Evolutionary conservation across 2,113 vertebrate genomes (phyloP).

Genomic region (Silurus asotus): DNA sequence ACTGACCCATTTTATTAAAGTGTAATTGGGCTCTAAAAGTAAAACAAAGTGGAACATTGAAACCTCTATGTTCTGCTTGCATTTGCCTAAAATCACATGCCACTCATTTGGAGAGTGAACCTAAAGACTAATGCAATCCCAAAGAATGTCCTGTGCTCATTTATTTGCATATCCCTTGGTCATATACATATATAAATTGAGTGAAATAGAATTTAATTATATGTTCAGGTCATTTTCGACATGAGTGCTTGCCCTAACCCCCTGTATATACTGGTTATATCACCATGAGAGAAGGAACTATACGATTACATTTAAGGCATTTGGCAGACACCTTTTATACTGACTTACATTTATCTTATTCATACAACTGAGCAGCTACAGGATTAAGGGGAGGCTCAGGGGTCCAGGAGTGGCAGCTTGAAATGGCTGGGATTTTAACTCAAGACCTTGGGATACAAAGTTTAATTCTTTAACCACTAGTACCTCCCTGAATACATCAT

Average conservation of each 20-base stretch:
- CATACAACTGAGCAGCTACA: too few relatives aligned
- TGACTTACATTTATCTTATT: too few relatives aligned
- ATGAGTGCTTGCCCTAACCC: background rate
- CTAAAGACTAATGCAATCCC: background rate
- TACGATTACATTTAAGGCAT: background rate
- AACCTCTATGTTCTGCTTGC: too few relatives aligned
- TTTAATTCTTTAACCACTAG: too few relatives aligned
- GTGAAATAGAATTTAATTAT: background rate
- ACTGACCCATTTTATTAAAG: background rate
- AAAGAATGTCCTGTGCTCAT: background rate
- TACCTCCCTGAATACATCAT: too few relatives aligned
- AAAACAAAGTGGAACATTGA: background rate
- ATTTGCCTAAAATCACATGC: too few relatives aligned
- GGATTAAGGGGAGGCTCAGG: too few relatives aligned
- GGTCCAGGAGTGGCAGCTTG: too few relatives aligned
- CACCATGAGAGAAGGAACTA: background rate
- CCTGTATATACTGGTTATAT: background rate
- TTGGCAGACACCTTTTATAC: too few relatives aligned
- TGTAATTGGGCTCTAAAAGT: background rate
- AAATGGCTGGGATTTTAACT: too few relatives aligned
- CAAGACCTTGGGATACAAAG: too few relatives aligned
- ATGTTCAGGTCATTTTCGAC: background rate
- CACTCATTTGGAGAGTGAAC: too few relatives aligned
- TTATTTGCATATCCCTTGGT: background rate
- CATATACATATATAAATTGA: background rate